Conservation (phyloP, 2,888 invertebrate species). For the Sinohyriopsis cumingii region DNA sequence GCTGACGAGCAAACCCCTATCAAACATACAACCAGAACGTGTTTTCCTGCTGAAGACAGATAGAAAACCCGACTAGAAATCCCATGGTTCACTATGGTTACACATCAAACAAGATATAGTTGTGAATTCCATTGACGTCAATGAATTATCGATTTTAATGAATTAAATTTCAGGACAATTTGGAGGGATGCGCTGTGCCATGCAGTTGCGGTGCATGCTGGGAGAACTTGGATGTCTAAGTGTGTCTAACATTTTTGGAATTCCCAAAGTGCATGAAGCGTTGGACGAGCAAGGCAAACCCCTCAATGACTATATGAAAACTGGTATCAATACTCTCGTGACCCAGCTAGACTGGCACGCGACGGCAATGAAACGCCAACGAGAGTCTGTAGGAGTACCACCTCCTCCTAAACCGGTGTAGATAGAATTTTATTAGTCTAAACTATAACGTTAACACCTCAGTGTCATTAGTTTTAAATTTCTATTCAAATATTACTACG, state of each 20-base stretch:
- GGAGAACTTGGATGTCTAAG: conserved; percentile 66
- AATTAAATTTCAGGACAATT: conserved; percentile 51
- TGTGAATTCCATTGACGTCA: too few species aligned
- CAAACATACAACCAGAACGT: too few species aligned
- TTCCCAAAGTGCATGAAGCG: conserved; percentile 57
- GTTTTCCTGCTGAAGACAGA: too few species aligned
- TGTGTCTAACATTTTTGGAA: conserved; percentile 60
- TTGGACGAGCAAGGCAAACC: conserved; percentile 60
- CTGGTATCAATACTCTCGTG: conserved; percentile 49
- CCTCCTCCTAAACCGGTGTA: too few species aligned
- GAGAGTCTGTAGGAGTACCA: not conserved
- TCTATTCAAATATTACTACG: too few species aligned
- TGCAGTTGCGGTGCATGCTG: conserved; percentile 61
- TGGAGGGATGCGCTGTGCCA: conserved; percentile 65
- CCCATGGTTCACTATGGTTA: too few species aligned
- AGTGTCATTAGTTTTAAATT: too few species aligned
- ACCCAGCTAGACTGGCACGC: conserved; percentile 70
- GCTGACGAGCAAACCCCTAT: too few species aligned
- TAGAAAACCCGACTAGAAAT: too few species aligned
- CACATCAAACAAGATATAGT: too few species aligned
- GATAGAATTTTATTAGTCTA: too few species aligned
- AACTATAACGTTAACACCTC: too few species aligned
- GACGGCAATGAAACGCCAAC: conserved; percentile 60
- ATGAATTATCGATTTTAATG: not conserved
- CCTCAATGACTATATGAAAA: conserved; percentile 43